Base-by-base conservation (phyloP, 2,797 vertebrate genomes). In the Caiman crocodilus region DNA sequence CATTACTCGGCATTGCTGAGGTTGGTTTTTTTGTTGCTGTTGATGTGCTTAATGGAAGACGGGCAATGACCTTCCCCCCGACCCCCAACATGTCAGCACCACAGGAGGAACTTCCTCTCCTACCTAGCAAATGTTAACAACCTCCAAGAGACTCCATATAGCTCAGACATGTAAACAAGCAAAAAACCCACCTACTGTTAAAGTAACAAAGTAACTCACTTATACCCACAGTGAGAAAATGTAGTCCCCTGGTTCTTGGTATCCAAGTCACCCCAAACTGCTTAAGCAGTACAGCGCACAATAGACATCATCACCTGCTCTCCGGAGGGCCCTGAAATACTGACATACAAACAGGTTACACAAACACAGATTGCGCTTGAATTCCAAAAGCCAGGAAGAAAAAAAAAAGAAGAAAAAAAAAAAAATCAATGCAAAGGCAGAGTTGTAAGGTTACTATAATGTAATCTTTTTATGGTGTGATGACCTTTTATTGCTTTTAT, bases 131-230 rank as follows among this genome's bases (percentile, higher is more conserved):
- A 88, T 92, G 56, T 50, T 2, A 80, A 79, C 77, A 32, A 86
- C 77, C 76, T 92, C 73, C 0, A 1, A 69, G 32, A 84, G 76
- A 88, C 63, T 0, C 76, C 7, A 83, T 67, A 76, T 75, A 82
- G n/a, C 64, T 79, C 87, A 20, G 79, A 91, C 13, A 28, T 2
- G n/a, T n/a, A 93, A 95, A 86, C 89, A 93, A 89, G 73, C 69
- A 50, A 50, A 50, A 42, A 15, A 42, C 23, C 35, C 25, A 73
- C 20, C 35, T 23, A 13, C 59, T 32, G 73, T 3, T 90, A 87
- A 81, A 63, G 78, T 35, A 64, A n/a, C 25, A 59, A 93, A 95
- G 57, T 93, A 90, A 96, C 56, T 86, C 87, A 92, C 92, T 90
- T 65, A 55, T 95, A 85, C 89, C 79, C 3, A 71, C 67, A 65